A percentile compares a stretch with the other conserved stretches of the same genome.
Evolutionary conservation across 2,888 invertebrate species (phyloP).

Genomic region (Epinotia ramella): DNA sequence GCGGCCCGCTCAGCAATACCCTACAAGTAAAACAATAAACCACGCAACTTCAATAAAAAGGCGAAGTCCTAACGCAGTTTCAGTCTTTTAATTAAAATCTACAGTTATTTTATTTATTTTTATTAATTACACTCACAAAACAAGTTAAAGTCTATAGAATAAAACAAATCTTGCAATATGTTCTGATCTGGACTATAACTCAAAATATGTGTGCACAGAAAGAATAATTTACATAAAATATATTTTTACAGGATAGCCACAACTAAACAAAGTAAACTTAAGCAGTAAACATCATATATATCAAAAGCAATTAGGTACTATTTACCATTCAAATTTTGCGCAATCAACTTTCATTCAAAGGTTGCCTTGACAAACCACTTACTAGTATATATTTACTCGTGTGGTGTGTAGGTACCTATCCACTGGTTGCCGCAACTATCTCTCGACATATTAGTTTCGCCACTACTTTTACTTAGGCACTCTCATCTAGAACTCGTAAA

Average conservation of each 20-base stretch:
- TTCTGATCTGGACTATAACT: no score
- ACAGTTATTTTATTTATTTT: no score
- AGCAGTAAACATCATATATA: not conserved
- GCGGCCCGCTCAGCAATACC: constrained; percentile 50
- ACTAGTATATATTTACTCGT: constrained; percentile 21
- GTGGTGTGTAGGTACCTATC: not conserved
- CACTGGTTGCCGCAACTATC: not conserved
- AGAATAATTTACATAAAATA: no score
- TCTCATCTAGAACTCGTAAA: not conserved
- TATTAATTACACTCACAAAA: no score
- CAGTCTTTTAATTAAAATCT: not conserved
- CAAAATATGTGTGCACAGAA: no score
- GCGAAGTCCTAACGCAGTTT: not conserved
- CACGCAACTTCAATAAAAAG: constrained; percentile 24
- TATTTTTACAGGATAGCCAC: not conserved
- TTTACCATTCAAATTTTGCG: constrained; percentile 6
- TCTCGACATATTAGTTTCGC: constrained; percentile 6
- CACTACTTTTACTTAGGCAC: constrained; percentile 3
- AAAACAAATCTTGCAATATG: no score
- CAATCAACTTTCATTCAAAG: constrained; percentile 48
- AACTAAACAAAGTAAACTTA: not conserved
- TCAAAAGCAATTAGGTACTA: not conserved
- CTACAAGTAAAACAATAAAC: constrained; percentile 49
- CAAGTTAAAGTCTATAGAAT: no score
- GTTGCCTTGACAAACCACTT: constrained; percentile 48